phyloP scores from a whole-genome alignment of 2,888 invertebrate species.

The Tinea pellionella region DNA sequence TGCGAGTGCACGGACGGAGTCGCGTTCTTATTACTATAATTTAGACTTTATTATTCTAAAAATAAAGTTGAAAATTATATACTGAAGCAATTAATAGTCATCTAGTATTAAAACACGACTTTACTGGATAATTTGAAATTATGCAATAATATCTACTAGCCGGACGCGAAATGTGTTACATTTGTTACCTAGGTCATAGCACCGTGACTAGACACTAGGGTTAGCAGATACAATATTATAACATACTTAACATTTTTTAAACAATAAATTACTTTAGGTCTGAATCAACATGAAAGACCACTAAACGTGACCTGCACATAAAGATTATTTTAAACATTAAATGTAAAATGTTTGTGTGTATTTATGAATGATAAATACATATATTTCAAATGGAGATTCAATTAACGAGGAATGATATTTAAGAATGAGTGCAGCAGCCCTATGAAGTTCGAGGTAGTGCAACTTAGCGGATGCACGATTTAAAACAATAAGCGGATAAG shows the following conservation, averaged over 20 bases:
- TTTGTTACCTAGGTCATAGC: slow-evolving; percentile 25
- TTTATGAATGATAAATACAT: too few relatives aligned
- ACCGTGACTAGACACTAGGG: slow-evolving; percentile 36
- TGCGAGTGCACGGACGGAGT: background rate
- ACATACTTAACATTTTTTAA: background rate
- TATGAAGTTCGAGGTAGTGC: background rate
- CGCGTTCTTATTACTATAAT: background rate
- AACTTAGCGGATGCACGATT: slow-evolving; percentile 4
- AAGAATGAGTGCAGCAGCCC: background rate
- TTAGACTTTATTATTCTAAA: background rate
- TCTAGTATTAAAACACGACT: background rate
- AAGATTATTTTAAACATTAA: too few relatives aligned
- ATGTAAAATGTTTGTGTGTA: too few relatives aligned
- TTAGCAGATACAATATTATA: background rate
- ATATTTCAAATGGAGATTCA: too few relatives aligned
- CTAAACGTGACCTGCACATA: too few relatives aligned
- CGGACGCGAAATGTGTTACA: slow-evolving; percentile 54
- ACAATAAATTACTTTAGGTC: background rate
- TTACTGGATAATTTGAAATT: slow-evolving; percentile 25
- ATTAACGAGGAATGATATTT: too few relatives aligned
- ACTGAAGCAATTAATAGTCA: background rate
- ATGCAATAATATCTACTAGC: slow-evolving; percentile 42
- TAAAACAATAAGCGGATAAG: slow-evolving; percentile 6
- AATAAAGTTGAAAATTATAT: background rate
- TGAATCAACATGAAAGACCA: too few relatives aligned